Percentiles rank a stretch among this genome's conserved stretches.
Conservation (phyloP, 2,797 vertebrate genomes). For the Clarias laeviceps region DNA sequence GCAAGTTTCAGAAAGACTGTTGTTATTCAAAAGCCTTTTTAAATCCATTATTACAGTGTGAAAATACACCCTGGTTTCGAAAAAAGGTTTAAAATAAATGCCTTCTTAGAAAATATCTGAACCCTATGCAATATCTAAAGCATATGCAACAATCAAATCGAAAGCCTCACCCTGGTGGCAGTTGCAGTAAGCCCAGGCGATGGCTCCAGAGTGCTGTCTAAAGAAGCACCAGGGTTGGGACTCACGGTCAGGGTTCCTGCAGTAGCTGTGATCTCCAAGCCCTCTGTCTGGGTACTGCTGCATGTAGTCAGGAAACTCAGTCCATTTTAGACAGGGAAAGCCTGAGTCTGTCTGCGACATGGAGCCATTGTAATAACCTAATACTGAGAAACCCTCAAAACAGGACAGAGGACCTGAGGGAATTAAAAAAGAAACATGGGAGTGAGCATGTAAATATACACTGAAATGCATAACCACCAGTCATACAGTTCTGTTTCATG, state of each 20-base stretch:
- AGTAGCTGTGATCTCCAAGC: slow-evolving; percentile 87
- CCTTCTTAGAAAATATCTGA: neutral
- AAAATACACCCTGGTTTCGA: neutral
- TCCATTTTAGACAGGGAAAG: slow-evolving; percentile 81
- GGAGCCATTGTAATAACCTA: slow-evolving; percentile 72
- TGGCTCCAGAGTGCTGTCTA: slow-evolving; percentile 81
- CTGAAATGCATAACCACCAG: neutral
- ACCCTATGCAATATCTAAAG: neutral
- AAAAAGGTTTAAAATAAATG: neutral
- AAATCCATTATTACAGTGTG: neutral
- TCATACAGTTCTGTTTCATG: neutral
- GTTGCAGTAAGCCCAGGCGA: slow-evolving; percentile 89
- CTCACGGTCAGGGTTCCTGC: slow-evolving; percentile 87
- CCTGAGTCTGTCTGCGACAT: slow-evolving; percentile 75
- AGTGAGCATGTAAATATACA: neutral
- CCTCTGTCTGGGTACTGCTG: slow-evolving; percentile 87
- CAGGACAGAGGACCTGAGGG: slow-evolving; percentile 66
- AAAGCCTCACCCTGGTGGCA: slow-evolving; percentile 82
- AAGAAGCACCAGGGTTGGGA: slow-evolving; percentile 91
- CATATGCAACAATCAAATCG: neutral
- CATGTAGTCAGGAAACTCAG: slow-evolving; percentile 88
- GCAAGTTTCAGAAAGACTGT: neutral
- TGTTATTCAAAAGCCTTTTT: neutral
- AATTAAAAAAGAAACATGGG: slow-evolving; percentile 8
- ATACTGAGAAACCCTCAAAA: slow-evolving; percentile 67